These are phyloP conservation scores for Dysmachus trigonus DNA, from an alignment of 2,888 invertebrate genomes.

Conservation along the genomic window DNA sequence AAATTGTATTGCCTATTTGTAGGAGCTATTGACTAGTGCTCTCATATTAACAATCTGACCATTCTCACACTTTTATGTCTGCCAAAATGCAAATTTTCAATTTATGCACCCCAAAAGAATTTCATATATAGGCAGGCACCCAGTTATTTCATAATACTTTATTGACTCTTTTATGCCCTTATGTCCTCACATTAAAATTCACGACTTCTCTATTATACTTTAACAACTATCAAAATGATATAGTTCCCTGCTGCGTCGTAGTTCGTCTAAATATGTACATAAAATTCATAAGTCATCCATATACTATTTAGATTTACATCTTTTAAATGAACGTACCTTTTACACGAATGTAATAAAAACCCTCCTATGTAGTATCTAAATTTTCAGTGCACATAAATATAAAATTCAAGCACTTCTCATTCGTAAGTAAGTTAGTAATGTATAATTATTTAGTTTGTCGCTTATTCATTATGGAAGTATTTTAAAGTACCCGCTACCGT, in stretches of 20 bases:
- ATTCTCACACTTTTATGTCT: too few relatives aligned
- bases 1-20: too few relatives aligned
- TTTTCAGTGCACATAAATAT: neutral
- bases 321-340: neutral
- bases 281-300: too few relatives aligned
- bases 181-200: neutral
- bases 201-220: neutral
- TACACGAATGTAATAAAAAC: neutral
- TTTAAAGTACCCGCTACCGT: neutral
- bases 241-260: too few relatives aligned
- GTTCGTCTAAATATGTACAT: too few relatives aligned
- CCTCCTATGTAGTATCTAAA: neutral
- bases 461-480: neutral
- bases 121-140: too few relatives aligned
- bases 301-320: too few relatives aligned
- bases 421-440: neutral
- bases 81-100: too few relatives aligned
- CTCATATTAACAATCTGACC: too few relatives aligned
- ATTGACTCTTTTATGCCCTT: neutral
- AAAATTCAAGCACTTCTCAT: neutral
- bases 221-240: too few relatives aligned
- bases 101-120: too few relatives aligned
- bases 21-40: too few relatives aligned
- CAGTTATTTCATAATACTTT: neutral
- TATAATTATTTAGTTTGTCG: neutral